phyloP scores from a whole-genome alignment of 2,113 vertebrate genomes.

The Indicator maculatus region DNA sequence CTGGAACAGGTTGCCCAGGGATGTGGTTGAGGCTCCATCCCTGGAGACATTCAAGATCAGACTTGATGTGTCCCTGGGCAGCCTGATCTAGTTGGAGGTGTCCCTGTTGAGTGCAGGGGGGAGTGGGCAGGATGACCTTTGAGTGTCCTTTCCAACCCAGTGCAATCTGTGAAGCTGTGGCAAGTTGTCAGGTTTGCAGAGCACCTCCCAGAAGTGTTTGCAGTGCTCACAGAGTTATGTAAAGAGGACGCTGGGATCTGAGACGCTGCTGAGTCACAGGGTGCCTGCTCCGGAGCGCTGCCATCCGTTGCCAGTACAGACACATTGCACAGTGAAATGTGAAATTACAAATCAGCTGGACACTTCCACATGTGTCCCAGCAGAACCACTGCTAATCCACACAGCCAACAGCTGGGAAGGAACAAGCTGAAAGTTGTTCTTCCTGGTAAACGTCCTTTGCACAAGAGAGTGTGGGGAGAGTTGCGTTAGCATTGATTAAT shows the following conservation, averaged over 20 bases:
- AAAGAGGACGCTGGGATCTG: not conserved
- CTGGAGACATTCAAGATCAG: too few relatives aligned
- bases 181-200: not conserved
- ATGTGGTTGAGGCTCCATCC: too few relatives aligned
- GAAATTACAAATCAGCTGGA: not conserved
- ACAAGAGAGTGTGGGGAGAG: not conserved
- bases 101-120: too few relatives aligned
- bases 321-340: not conserved
- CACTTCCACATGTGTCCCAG: not conserved
- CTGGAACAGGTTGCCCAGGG: too few relatives aligned
- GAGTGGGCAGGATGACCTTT: too few relatives aligned
- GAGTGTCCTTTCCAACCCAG: too few relatives aligned
- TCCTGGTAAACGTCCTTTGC: not conserved
- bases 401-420: not conserved
- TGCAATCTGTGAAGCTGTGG: too few relatives aligned
- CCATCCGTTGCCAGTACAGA: not conserved
- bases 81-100: too few relatives aligned
- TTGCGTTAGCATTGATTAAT: not conserved
- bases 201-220: constrained; percentile 11
- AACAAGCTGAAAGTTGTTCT: not conserved
- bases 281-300: not conserved
- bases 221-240: not conserved
- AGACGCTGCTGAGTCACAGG: constrained; percentile 4
- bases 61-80: too few relatives aligned
- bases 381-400: not conserved